Evolutionary conservation across 2,113 vertebrate genomes (phyloP).

Genomic region (Myodes glareolus): DNA sequence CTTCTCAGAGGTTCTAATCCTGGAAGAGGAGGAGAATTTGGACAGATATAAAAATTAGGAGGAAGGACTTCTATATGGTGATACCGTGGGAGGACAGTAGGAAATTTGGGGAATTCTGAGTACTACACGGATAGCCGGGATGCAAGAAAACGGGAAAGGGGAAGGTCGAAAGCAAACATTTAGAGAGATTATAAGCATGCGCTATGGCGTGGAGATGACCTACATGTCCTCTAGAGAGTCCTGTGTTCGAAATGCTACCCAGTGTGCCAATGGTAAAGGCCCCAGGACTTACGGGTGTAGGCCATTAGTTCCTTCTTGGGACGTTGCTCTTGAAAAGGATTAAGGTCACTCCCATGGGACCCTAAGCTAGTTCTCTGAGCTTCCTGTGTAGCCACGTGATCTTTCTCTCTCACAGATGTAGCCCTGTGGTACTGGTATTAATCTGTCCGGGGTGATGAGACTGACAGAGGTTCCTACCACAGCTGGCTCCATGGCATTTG

Average conservation of each 20-base stretch:
- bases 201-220: not conserved
- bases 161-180: not conserved
- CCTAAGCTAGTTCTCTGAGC: not conserved
- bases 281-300: not conserved
- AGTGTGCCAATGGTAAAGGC: not conserved
- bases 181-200: fast-evolving
- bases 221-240: too few species aligned
- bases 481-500: not conserved
- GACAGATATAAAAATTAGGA: not conserved
- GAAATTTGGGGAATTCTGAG: too few species aligned
- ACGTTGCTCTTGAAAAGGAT: not conserved
- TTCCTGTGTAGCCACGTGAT: not conserved
- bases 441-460: not conserved
- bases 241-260: not conserved
- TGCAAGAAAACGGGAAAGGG: not conserved
- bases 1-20: not conserved
- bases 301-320: not conserved
- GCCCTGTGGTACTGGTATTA: not conserved
- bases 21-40: not conserved
- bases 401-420: not conserved
- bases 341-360: not conserved
- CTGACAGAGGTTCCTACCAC: not conserved
- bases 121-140: not conserved
- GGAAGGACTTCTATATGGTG: not conserved
- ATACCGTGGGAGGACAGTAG: fast-evolving